Conservation (phyloP, 2,888 invertebrate genomes). For the Busseola fusca region DNA sequence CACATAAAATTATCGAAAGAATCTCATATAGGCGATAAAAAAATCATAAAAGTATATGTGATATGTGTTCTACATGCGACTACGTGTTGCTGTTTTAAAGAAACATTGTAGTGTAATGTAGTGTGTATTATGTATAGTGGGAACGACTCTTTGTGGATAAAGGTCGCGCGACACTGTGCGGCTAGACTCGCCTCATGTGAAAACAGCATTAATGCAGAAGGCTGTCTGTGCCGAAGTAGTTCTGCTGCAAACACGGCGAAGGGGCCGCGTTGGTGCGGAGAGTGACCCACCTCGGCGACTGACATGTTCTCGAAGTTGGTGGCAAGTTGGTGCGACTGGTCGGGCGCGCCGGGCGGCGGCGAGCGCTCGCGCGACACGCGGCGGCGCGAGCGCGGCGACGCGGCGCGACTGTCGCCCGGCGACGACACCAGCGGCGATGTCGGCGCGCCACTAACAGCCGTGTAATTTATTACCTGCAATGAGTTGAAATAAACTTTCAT, state of each 20-base stretch:
- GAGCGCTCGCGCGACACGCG: conserved; percentile 86
- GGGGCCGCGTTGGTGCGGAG: conserved; percentile 51
- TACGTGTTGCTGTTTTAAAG: conserved; percentile 13
- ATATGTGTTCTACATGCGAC: conserved; percentile 4
- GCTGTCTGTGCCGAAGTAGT: conserved; percentile 56
- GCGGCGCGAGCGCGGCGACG: conserved; percentile 90
- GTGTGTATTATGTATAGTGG: conserved; percentile 17
- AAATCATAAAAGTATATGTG: neutral
- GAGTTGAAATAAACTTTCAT: conserved; percentile 5
- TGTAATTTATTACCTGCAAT: conserved; percentile 84
- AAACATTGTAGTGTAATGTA: conserved; percentile 10
- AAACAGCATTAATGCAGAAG: conserved; percentile 57
- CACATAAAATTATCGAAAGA: neutral
- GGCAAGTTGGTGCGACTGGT: conserved; percentile 77
- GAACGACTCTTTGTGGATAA: conserved; percentile 35
- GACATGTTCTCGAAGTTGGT: conserved; percentile 83
- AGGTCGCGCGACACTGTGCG: conserved; percentile 48
- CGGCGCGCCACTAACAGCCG: conserved; percentile 84
- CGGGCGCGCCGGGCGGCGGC: conserved; percentile 74
- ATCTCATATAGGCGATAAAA: neutral
- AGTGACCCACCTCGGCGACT: conserved; percentile 77
- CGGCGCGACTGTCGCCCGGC: conserved; percentile 93
- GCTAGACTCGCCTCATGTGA: conserved; percentile 57
- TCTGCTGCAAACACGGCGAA: conserved; percentile 58
- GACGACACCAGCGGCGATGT: conserved; percentile 93